phyloP scores from a whole-genome alignment of 1,140 invertebrate species.

The Apis florea region DNA sequence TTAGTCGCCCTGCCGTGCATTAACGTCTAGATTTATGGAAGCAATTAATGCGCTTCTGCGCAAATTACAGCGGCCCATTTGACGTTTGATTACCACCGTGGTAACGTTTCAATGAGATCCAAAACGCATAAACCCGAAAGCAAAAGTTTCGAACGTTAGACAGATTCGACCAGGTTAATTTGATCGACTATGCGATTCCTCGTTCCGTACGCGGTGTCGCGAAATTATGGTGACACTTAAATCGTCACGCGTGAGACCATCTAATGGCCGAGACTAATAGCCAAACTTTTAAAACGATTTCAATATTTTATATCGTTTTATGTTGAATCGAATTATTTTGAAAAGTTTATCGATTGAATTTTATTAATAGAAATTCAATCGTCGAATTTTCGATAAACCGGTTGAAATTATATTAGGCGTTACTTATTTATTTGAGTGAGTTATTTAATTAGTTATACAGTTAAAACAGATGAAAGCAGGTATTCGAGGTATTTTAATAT shows the following conservation, averaged over 20 bases:
- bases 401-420: no score
- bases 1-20: conserved; percentile 60
- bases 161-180: not conserved
- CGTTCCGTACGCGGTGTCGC: not conserved
- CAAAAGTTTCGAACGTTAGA: not conserved
- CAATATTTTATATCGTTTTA: no score
- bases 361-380: no score
- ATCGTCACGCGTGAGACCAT: not conserved
- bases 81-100: conserved; percentile 37
- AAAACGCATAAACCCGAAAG: not conserved
- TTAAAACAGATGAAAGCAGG: no score
- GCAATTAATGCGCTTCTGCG: conserved; percentile 59
- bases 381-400: no score
- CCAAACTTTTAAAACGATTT: not conserved
- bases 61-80: conserved; percentile 52
- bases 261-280: no score
- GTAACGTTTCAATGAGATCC: conserved; percentile 5
- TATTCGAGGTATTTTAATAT: no score
- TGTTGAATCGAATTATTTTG: no score
- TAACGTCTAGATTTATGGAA: conserved; percentile 60
- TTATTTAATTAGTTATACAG: no score
- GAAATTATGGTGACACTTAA: not conserved
- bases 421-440: no score
- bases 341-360: no score
- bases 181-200: no score